Evolutionary conservation across 2,888 invertebrate species (phyloP), one percentile per base, ranked within the genome.

Genomic region (Nycteola revayana): DNA sequence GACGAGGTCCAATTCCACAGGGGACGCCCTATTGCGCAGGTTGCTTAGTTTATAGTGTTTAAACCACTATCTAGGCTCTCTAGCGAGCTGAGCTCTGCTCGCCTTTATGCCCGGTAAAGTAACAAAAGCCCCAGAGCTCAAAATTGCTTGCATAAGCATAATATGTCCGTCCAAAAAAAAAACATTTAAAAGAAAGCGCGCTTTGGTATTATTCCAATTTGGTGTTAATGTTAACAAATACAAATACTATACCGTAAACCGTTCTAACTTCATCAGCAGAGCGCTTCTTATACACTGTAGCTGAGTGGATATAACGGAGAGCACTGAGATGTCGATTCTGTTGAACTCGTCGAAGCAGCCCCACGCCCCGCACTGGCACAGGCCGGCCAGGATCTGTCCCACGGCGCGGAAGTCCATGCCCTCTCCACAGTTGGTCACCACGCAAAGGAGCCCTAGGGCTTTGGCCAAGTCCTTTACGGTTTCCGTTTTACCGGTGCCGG

Each of bases 271-370:
- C 75, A 93, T 91, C 30, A 96, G 90, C 28, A 98, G 77, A 0
- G 95, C 97, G 59, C 94, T 95, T 34, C 96, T 91, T 41, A 98
- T 97, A 7, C 96, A 96, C 75, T 96, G 97, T 48, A 98, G 82
- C 71, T 97, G 97, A 0, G 96, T 94, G 0, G 97, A 97, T 63
- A 98, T 97, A 1, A 98, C 97, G 8, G 97, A 97, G 9, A 98
- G 84, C 27, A 97, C 97, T 0, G 97, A 97, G 2, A 96, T 93
- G 49, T 97, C 96, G 50, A 98, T 97, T 20, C 97, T 90, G 78
- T 98, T 97, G 83, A 98, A 98, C 80, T 97, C 97, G 57, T 98
- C 97, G 68, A 98, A 98, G 73, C 97, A 98, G 1, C 97, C 98
- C 98, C 98, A 98, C 1, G 97, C 96, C 0, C 98, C 98, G 69